Evolutionary conservation across 2,888 invertebrate species (phyloP).

Genomic region (Gerris lacustris): DNA sequence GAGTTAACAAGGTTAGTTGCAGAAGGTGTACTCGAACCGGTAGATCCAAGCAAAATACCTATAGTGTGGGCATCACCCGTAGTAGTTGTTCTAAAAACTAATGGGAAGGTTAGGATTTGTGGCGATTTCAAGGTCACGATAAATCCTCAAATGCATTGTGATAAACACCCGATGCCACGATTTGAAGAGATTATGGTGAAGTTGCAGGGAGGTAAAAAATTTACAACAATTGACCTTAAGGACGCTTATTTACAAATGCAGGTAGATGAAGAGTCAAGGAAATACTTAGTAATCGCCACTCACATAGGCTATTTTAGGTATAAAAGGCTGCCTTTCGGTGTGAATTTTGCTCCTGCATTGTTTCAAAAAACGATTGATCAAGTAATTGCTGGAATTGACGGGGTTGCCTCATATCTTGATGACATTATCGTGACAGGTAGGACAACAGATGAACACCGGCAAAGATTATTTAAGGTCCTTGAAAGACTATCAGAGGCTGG

Average conservation of each 20-base stretch:
- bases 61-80: conserved; percentile 30
- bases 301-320: conserved; percentile 9
- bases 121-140: conserved; percentile 12
- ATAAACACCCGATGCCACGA: conserved; percentile 5
- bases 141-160: neutral
- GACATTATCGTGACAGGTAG: conserved; percentile 9
- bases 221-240: neutral
- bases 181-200: conserved; percentile 10
- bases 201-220: conserved; percentile 10
- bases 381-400: neutral
- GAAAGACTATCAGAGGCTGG: neutral
- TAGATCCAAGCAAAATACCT: conserved; percentile 23
- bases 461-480: conserved; percentile 5
- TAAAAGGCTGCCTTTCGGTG: conserved; percentile 5
- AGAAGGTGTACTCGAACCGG: conserved; percentile 26
- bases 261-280: neutral
- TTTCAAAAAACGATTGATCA: conserved; percentile 10
- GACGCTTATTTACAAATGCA: neutral
- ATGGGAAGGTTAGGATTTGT: conserved; percentile 28
- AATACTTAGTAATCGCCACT: neutral
- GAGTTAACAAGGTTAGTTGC: conserved; percentile 27
- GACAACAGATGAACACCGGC: conserved; percentile 11
- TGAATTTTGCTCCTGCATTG: conserved; percentile 5
- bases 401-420: conserved; percentile 1
- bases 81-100: conserved; percentile 26